phyloP scores from a whole-genome alignment of 2,888 invertebrate genomes.

The Platycheirus rosarum region DNA sequence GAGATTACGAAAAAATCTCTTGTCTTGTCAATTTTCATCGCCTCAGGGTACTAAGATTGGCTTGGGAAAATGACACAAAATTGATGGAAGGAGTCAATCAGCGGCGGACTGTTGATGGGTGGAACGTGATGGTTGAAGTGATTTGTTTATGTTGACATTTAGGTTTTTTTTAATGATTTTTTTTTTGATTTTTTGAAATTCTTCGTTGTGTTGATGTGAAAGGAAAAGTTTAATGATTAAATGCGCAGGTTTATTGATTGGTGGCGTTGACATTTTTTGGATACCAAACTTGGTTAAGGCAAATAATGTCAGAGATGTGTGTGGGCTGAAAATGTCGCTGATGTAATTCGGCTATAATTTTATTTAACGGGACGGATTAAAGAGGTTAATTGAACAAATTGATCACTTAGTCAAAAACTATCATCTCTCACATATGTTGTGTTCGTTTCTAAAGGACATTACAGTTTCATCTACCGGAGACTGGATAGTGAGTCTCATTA shows the following conservation, averaged over 20 bases:
- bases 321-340: conserved; percentile 1
- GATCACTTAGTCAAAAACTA: too few relatives aligned
- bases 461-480: too few relatives aligned
- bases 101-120: conserved; percentile 51
- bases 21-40: conserved; percentile 69
- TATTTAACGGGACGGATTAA: too few relatives aligned
- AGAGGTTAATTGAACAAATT: too few relatives aligned
- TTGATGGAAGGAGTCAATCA: conserved; percentile 70
- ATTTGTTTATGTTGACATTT: conserved; percentile 69
- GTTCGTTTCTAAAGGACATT: too few relatives aligned
- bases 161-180: conserved; percentile 14
- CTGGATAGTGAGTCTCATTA: too few relatives aligned
- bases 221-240: conserved; percentile 31
- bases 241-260: conserved; percentile 9
- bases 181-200: conserved; percentile 3
- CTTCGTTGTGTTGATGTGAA: conserved; percentile 43
- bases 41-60: conserved; percentile 40
- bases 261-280: conserved; percentile 19
- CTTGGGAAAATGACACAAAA: conserved; percentile 62
- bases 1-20: conserved; percentile 66
- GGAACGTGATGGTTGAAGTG: conserved; percentile 62
- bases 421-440: too few relatives aligned
- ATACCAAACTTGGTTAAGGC: not conserved
- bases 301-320: conserved; percentile 14
- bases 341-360: too few relatives aligned